Evolutionary conservation across 1,140 invertebrate genomes (phyloP).

Genomic region (Tetramorium parvispinum): DNA sequence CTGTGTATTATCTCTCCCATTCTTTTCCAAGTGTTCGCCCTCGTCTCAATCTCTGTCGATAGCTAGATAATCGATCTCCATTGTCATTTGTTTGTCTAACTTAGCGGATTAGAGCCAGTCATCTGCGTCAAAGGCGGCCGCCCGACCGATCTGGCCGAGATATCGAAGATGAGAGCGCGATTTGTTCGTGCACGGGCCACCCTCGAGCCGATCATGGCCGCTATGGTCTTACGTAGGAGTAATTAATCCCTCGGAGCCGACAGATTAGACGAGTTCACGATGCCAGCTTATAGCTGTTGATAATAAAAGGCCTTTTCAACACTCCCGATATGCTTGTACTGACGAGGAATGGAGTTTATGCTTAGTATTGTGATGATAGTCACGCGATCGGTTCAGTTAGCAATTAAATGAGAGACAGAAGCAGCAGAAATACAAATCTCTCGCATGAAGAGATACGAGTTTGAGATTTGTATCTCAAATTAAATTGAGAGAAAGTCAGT

Average conservation of each 20-base stretch:
- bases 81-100: conserved; percentile 84
- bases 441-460: background rate
- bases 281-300: conserved; percentile 41
- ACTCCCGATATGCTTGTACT: background rate
- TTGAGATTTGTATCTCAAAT: conserved; percentile 1
- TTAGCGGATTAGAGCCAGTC: conserved; percentile 76
- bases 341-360: background rate
- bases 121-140: conserved; percentile 77
- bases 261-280: conserved; percentile 37
- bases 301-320: conserved; percentile 32
- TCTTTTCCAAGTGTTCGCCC: conserved; percentile 34
- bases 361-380: background rate
- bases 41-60: conserved; percentile 54
- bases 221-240: conserved; percentile 68
- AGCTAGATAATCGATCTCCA: conserved; percentile 78
- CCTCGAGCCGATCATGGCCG: conserved; percentile 73
- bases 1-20: background rate
- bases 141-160: conserved; percentile 74
- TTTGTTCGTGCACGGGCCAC: conserved; percentile 70
- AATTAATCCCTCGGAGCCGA: conserved; percentile 74
- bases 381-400: conserved; percentile 28
- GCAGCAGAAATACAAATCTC: background rate
- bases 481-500: background rate
- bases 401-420: background rate
- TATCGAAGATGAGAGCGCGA: conserved; percentile 72